A percentile compares a stretch with the other conserved stretches of the same genome.
Evolutionary conservation across 2,888 invertebrate species (phyloP).

Genomic region (Cyclophora albipunctata): DNA sequence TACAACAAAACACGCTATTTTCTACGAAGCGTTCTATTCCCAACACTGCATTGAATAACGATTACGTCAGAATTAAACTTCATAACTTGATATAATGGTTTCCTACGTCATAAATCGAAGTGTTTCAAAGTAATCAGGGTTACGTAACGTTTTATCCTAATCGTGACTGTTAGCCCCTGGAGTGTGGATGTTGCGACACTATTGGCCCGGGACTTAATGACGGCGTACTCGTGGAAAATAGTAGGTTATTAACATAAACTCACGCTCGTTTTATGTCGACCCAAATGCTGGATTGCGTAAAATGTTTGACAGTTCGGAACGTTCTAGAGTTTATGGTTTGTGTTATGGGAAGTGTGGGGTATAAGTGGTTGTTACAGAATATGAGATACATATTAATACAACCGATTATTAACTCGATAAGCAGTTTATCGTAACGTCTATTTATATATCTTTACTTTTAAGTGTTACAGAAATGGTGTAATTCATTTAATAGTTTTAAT

Average conservation of each 20-base stretch:
- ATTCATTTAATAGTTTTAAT: no score
- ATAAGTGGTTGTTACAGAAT: no score
- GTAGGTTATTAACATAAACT: constrained; percentile 59
- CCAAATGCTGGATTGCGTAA: constrained; percentile 39
- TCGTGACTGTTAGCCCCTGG: constrained; percentile 51
- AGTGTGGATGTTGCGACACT: constrained; percentile 12
- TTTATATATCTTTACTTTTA: no score
- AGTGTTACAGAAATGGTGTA: no score
- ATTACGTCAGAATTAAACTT: constrained; percentile 5
- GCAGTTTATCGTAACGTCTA: no score
- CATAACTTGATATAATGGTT: constrained; percentile 24
- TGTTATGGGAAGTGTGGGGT: no score
- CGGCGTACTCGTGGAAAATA: constrained; percentile 50
- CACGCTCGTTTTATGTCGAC: constrained; percentile 56
- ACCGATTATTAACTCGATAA: no score
- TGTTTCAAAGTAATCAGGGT: constrained; percentile 46
- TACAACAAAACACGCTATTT: no score
- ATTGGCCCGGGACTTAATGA: constrained; percentile 44
- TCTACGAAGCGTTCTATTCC: no score
- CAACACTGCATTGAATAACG: constrained; percentile 11
- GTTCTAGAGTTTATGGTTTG: not conserved
- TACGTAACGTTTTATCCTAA: constrained; percentile 50
- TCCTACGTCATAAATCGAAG: constrained; percentile 51
- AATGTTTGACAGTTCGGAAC: constrained; percentile 31
- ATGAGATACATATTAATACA: no score